These are phyloP conservation scores for Euplexia lucipara DNA, from an alignment of 2,888 invertebrate genomes.

Conservation along the genomic window DNA sequence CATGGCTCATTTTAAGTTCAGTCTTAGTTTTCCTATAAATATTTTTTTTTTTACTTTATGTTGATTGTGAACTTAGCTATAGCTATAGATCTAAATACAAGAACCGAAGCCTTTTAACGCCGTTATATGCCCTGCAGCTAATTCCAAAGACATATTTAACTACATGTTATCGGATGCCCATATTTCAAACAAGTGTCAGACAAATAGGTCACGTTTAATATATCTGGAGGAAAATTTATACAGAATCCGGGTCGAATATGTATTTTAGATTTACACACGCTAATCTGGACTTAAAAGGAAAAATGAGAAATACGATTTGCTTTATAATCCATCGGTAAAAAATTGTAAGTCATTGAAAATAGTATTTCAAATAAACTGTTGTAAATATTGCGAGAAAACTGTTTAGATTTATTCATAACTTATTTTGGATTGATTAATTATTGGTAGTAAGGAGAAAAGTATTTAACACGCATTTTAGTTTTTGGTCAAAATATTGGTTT, in stretches of 20 bases:
- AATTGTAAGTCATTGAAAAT: neutral
- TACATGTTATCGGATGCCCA: conserved; percentile 47
- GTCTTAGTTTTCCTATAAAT: too few species aligned
- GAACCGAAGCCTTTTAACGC: conserved; percentile 8
- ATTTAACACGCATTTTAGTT: too few species aligned
- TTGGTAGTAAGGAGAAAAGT: too few species aligned
- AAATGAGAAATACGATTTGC: neutral
- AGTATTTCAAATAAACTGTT: neutral
- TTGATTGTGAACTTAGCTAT: too few species aligned
- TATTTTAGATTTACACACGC: conserved; percentile 41
- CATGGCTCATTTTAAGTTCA: too few species aligned
- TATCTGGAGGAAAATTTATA: conserved; percentile 46
- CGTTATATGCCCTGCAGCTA: conserved; percentile 5
- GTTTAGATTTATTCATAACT: too few species aligned
- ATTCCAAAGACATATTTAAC: conserved; percentile 50
- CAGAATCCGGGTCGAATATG: conserved; percentile 27
- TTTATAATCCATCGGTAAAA: neutral
- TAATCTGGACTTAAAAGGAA: conserved; percentile 5
- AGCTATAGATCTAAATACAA: conserved; percentile 1
- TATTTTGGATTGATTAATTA: too few species aligned
- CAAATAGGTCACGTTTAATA: conserved; percentile 57
- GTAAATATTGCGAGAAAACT: too few species aligned
- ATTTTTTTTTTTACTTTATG: too few species aligned
- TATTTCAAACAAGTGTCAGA: conserved; percentile 47
- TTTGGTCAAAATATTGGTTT: too few species aligned